A percentile compares a stretch with the other conserved stretches of the same genome.
Conservation (phyloP, 2,888 invertebrate genomes). For the Melangyna quadrimaculata region DNA sequence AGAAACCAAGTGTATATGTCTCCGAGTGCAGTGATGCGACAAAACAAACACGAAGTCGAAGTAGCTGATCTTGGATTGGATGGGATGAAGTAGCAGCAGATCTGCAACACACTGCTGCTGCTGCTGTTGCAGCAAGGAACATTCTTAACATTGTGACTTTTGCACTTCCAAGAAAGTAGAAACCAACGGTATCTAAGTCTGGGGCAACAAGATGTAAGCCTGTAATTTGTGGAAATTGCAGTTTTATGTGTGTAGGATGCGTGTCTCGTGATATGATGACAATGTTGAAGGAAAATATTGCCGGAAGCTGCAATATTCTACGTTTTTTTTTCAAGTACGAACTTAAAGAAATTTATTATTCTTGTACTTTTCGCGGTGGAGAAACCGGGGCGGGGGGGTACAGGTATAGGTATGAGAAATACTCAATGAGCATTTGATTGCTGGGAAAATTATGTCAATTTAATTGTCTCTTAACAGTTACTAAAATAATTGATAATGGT, state of each 20-base stretch:
- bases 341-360: not conserved
- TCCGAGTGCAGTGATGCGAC: conserved; percentile 55
- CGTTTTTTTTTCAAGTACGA: not conserved
- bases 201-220: conserved; percentile 41
- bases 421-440: conserved; percentile 21
- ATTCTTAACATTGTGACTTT: conserved; percentile 65
- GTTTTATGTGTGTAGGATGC: conserved; percentile 48
- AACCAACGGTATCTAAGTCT: conserved; percentile 61
- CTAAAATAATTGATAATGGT: not conserved
- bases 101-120: not conserved
- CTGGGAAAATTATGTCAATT: conserved; percentile 12
- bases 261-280: conserved; percentile 52
- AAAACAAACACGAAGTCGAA: conserved; percentile 28
- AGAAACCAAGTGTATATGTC: not conserved
- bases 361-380: not conserved
- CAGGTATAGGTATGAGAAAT: not conserved
- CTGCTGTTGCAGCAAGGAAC: not conserved
- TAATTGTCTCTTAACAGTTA: not conserved
- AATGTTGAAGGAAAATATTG: conserved; percentile 40
- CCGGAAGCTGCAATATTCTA: conserved; percentile 13
- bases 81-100: conserved; percentile 17
- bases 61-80: conserved; percentile 9
- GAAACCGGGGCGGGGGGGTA: no score
- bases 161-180: conserved; percentile 67
- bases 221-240: conserved; percentile 61